Evolutionary conservation across 2,797 vertebrate species (phyloP).

Genomic region (Hippocampus kuda): DNA sequence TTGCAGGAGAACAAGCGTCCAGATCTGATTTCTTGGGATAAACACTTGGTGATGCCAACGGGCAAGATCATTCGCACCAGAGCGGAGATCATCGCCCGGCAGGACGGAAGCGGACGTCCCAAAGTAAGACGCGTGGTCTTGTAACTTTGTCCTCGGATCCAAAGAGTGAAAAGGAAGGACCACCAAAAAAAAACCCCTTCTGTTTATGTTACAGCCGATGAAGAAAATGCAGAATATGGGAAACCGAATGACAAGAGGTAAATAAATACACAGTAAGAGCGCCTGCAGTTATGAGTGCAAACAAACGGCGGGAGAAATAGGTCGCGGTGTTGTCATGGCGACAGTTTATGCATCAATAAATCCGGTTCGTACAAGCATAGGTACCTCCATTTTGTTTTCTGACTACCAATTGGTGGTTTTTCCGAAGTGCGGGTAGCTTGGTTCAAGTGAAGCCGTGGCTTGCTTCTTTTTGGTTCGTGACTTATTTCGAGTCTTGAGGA

Average conservation of each 20-base stretch:
- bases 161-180: too few species aligned
- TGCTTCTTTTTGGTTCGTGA: too few species aligned
- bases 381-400: too few species aligned
- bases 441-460: too few species aligned
- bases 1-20: slow-evolving; percentile 59
- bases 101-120: slow-evolving; percentile 66
- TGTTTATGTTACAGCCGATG: slow-evolving; percentile 29
- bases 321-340: background rate
- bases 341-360: background rate
- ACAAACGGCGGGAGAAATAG: background rate
- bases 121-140: slow-evolving; percentile 33
- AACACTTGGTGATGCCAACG: slow-evolving; percentile 32
- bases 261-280: background rate
- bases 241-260: slow-evolving; percentile 45
- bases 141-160: background rate
- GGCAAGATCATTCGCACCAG: slow-evolving; percentile 63
- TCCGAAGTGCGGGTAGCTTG: too few species aligned
- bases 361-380: background rate
- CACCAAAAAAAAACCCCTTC: background rate
- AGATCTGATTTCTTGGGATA: slow-evolving; percentile 67
- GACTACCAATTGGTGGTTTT: too few species aligned
- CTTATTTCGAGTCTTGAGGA: too few species aligned
- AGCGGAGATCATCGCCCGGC: slow-evolving; percentile 67
- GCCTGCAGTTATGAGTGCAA: background rate
- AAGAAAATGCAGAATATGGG: slow-evolving; percentile 17